Evolutionary conservation across 2,113 vertebrate genomes (phyloP), one percentile per base, ranked within the genome.

Genomic region (Cynoglossus semilaevis): DNA sequence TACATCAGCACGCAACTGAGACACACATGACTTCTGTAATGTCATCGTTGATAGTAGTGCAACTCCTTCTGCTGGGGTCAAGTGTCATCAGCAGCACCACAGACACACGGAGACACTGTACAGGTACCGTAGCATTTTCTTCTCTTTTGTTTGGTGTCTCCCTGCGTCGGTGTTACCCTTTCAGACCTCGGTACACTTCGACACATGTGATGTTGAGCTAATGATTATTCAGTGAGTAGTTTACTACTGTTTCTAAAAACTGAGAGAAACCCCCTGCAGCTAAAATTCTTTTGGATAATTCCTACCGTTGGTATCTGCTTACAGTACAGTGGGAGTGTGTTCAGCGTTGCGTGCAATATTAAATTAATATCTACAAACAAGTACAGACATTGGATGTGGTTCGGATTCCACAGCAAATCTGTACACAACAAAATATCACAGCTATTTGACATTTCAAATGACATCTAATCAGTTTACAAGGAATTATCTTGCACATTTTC

Each of bases 211-310:
- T 75, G 53, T 57, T 55, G 18, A 36, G 59, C 52, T 80, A 76
- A 85, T 77, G 48, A 73, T 85, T 81, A 70, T 77, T 61, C 13
- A 17, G 29, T 8, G 46, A 17, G 51, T 54, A 54, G 37, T 77
- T 74, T 70, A 77, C 22, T 29, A 29, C 19, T 19, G 75, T 72
- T 75, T 59, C 50, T 42, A 16, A 64, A 70, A 66, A 63, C 56
- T 76, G 71, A 60, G 70, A 60, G 70, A 70, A 85, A 83, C 61
- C 55, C 80, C 87, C 83, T 85, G 50, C 52, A 79, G 87, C 74
- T 64, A 61, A 78, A 82, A 88, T 87, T 82, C 83, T 77, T 85
- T 65, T 50, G 52, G 72, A 60, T 85, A 83, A 84, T 85, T 82
- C 76, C 58, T 75, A 77, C 63, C 77, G 67, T 77, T 67, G 68